These are phyloP conservation scores for Blennius ocellaris DNA, from an alignment of 2,113 vertebrate genomes.

Conservation along the genomic window DNA sequence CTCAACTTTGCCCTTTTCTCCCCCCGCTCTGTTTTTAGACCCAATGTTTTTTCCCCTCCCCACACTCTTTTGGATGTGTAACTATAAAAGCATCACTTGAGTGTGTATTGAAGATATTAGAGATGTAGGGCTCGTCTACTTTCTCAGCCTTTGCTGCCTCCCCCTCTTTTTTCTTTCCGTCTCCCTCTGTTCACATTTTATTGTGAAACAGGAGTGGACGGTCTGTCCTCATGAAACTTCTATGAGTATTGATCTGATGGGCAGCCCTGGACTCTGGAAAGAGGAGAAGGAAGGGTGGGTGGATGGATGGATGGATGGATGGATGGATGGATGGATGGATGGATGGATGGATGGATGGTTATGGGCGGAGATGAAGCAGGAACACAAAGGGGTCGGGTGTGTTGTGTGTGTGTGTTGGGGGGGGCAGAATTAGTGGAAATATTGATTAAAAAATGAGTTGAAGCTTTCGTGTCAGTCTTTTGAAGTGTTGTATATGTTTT, in stretches of 20 bases:
- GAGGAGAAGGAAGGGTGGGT: conserved; percentile 42
- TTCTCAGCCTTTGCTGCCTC: conserved; percentile 1
- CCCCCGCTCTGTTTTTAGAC: conserved; percentile 55
- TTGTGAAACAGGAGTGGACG: conserved; percentile 87
- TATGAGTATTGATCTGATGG: conserved; percentile 86
- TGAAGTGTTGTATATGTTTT: no score
- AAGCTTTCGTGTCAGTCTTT: no score
- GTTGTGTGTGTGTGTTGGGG: no score
- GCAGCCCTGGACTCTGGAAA: conserved; percentile 57
- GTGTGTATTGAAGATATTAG: conserved; percentile 9
- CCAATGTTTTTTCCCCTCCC: conserved; percentile 12
- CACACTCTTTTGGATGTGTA: conserved; percentile 21
- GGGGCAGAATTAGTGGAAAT: no score
- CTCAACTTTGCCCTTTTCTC: conserved; percentile 15
- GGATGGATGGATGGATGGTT: conserved; percentile 45
- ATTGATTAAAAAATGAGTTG: no score
- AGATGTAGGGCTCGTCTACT: neutral
- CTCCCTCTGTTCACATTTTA: conserved; percentile 72
- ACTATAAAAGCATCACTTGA: conserved; percentile 7
- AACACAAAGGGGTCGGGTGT: no score
- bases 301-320: neutral
- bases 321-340: conserved; percentile 40
- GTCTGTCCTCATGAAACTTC: conserved; percentile 89
- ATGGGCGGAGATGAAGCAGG: no score
- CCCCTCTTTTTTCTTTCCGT: neutral